A percentile compares a stretch with the other conserved stretches of the same genome.
Conservation (phyloP, 2,113 vertebrate genomes). For the Psilopogon haemacephalus region DNA sequence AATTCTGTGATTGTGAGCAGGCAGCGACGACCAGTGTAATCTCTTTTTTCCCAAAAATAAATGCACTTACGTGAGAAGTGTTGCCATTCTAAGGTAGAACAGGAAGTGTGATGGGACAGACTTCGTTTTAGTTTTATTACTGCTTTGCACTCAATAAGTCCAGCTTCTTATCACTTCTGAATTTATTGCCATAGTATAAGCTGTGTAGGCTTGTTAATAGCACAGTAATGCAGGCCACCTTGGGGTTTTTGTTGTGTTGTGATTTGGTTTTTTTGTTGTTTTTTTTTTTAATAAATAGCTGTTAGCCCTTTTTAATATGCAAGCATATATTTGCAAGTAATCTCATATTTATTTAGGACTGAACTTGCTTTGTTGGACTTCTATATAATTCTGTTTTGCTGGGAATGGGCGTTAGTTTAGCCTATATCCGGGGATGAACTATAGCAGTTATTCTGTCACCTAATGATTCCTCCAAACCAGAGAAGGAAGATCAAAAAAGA, state of each 20-base stretch:
- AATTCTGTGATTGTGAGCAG: background rate
- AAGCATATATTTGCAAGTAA: fast-evolving
- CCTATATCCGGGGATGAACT: background rate
- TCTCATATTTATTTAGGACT: fast-evolving
- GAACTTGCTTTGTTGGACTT: fast-evolving
- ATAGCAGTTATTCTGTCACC: background rate
- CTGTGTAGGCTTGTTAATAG: fast-evolving
- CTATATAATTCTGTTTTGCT: background rate
- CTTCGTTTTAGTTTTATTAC: fast-evolving
- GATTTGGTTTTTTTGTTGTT: too few species aligned
- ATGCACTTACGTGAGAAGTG: fast-evolving
- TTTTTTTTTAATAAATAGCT: background rate
- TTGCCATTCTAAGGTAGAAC: fast-evolving
- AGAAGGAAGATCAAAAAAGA: background rate
- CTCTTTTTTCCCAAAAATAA: fast-evolving
- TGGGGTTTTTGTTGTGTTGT: too few species aligned
- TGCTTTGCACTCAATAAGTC: background rate
- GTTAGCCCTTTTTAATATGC: fast-evolving
- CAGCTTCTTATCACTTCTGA: fast-evolving
- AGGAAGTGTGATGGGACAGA: fast-evolving
- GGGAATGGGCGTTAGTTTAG: background rate
- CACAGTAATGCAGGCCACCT: background rate
- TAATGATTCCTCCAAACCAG: background rate
- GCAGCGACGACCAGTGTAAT: fast-evolving
- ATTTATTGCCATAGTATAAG: fast-evolving